These are phyloP conservation scores for Uloborus diversus DNA, from an alignment of 1,140 invertebrate species.

Conservation along the genomic window DNA sequence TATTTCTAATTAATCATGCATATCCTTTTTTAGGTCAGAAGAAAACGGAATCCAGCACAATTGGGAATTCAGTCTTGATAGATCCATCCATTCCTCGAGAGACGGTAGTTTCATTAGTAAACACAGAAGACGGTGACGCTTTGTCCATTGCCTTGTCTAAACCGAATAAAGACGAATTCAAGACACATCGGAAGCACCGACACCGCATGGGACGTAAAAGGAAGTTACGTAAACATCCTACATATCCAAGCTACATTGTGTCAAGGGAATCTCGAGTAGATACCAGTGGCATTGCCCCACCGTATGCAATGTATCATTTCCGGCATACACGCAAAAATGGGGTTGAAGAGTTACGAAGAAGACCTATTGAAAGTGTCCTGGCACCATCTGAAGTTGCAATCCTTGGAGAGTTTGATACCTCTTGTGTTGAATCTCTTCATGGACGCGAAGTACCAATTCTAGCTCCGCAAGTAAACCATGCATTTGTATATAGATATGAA, in stretches of 20 bases:
- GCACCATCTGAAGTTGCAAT: not conserved
- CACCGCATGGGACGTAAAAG: conserved; percentile 7
- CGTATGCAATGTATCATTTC: not conserved
- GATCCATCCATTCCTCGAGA: conserved; percentile 19
- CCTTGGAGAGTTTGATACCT: not conserved
- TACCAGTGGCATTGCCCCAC: conserved; percentile 12
- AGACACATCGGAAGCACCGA: not conserved
- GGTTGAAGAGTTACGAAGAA: conserved; percentile 3
- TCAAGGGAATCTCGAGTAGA: conserved; percentile 32
- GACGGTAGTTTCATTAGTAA: conserved; percentile 22
- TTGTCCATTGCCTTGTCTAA: conserved; percentile 26
- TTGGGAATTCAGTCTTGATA: not conserved
- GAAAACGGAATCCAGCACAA: too few relatives aligned
- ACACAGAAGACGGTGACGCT: conserved; percentile 34
- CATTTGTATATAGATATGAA: conserved; percentile 48
- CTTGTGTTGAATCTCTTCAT: conserved; percentile 16
- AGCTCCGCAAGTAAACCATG: conserved; percentile 23
- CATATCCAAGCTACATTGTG: conserved; percentile 2
- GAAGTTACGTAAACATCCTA: not conserved
- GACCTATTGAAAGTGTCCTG: not conserved
- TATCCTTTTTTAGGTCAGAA: too few relatives aligned
- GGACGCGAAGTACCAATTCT: conserved; percentile 19
- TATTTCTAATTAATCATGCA: too few relatives aligned
- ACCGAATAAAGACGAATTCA: not conserved
- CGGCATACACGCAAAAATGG: not conserved